These are phyloP conservation scores for Odontothrips loti DNA, from an alignment of 2,888 invertebrate genomes.

Conservation along the genomic window DNA sequence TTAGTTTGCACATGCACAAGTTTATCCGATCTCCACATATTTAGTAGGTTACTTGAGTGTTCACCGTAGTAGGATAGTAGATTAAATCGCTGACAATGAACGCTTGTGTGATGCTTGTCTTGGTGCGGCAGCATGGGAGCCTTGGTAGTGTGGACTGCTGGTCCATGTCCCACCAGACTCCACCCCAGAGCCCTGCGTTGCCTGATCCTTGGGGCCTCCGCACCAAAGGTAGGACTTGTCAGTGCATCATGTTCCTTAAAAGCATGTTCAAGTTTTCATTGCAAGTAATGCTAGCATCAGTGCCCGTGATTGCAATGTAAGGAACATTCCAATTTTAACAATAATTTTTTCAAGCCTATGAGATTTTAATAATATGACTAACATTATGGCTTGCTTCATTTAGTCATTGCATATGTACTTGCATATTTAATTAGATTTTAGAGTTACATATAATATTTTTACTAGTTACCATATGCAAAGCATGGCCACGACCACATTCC, in stretches of 20 bases:
- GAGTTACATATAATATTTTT: too few species aligned
- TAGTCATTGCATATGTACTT: neutral
- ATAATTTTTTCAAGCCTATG: too few species aligned
- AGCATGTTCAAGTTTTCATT: neutral
- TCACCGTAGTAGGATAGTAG: neutral
- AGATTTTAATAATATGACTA: too few species aligned
- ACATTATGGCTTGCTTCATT: neutral
- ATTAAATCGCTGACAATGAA: neutral
- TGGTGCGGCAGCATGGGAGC: constrained; percentile 23
- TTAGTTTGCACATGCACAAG: too few species aligned
- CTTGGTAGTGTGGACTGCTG: constrained; percentile 16
- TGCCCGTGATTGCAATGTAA: too few species aligned
- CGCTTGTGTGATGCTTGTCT: constrained; percentile 22
- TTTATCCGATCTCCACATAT: neutral
- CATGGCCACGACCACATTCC: too few species aligned
- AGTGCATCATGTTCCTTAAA: constrained; percentile 4
- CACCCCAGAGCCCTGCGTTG: constrained; percentile 7
- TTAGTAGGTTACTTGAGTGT: neutral
- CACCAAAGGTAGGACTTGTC: constrained; percentile 10
- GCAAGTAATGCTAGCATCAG: neutral
- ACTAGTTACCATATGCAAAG: too few species aligned
- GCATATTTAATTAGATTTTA: too few species aligned
- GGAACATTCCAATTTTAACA: too few species aligned
- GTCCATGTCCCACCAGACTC: neutral
- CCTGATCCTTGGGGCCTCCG: constrained; percentile 21